These are phyloP conservation scores for Acleris sparsana DNA, from an alignment of 2,888 invertebrate species.

Conservation along the genomic window DNA sequence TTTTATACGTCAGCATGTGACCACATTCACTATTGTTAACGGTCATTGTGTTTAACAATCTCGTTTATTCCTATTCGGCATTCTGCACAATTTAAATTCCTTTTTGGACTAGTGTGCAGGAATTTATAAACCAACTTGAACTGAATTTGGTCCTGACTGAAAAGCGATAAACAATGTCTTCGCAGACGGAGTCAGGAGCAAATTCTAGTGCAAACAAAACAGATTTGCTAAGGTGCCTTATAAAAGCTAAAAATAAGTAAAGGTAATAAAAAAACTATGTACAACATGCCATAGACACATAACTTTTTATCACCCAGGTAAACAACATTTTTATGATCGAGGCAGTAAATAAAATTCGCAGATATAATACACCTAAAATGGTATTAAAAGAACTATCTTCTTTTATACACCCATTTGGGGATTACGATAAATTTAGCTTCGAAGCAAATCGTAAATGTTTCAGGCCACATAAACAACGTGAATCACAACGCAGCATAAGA, in stretches of 20 bases:
- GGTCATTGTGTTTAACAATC: no score
- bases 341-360: slow-evolving; percentile 26
- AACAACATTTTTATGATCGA: slow-evolving; percentile 31
- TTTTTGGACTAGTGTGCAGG: no score
- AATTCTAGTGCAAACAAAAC: background rate
- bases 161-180: no score
- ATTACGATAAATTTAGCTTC: slow-evolving; percentile 1
- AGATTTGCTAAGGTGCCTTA: slow-evolving; percentile 5
- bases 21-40: no score
- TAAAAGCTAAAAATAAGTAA: slow-evolving; percentile 12
- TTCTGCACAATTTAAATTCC: no score
- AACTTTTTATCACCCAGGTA: slow-evolving; percentile 34
- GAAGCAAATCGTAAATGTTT: background rate
- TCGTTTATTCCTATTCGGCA: no score
- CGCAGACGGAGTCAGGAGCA: no score
- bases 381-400: slow-evolving; percentile 27
- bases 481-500: background rate
- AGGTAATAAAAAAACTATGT: slow-evolving; percentile 22
- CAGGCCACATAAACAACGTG: background rate
- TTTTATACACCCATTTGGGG: slow-evolving; percentile 8
- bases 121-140: no score
- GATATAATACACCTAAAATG: slow-evolving; percentile 34
- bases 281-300: slow-evolving; percentile 33
- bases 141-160: no score
- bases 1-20: no score